Conservation (phyloP, 2,797 vertebrate species). For the Dromococcyx pavoninus region DNA sequence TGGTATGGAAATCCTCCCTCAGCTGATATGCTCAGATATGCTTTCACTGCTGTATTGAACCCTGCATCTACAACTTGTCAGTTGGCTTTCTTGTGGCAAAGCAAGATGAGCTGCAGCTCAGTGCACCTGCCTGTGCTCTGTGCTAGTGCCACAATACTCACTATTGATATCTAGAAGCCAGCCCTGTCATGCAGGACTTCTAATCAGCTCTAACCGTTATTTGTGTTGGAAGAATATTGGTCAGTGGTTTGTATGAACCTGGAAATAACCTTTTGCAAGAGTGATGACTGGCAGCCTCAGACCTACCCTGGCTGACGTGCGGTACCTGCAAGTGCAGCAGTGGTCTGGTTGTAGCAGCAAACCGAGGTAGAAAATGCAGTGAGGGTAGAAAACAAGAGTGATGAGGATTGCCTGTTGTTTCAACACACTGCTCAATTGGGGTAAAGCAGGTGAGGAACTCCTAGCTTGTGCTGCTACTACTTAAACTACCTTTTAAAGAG, state of each 20-base stretch:
- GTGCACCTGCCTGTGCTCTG: neutral
- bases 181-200: neutral
- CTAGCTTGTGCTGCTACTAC: neutral
- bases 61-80: neutral
- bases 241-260: neutral
- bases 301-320: neutral
- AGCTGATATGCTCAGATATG: neutral
- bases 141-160: fast-evolving
- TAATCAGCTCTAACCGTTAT: neutral
- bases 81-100: neutral
- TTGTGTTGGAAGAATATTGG: neutral
- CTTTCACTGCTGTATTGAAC: neutral
- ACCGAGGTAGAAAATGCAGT: neutral
- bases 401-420: neutral
- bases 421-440: fast-evolving
- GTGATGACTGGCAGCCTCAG: neutral
- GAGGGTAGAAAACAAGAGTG: neutral
- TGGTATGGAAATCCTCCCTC: neutral
- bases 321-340: neutral
- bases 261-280: neutral
- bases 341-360: neutral
- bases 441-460: neutral
- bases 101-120: neutral
- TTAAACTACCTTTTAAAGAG: neutral
- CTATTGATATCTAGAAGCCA: neutral